phyloP scores from a whole-genome alignment of 2,113 vertebrate species.

The human region DNA sequence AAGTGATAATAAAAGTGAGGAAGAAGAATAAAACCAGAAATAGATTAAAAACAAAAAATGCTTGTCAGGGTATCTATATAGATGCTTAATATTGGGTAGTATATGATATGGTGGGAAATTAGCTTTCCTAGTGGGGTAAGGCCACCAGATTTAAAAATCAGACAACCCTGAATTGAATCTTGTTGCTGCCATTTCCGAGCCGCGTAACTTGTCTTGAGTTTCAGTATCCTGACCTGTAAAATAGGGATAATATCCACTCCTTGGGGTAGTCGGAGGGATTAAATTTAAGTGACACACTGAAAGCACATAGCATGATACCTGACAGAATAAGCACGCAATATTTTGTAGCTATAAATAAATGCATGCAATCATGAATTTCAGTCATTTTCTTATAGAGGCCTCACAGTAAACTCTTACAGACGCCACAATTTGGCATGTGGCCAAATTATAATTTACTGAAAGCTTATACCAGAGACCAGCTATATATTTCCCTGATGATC shows the following conservation, averaged over 20 bases:
- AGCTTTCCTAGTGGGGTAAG: neutral
- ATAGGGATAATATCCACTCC: neutral
- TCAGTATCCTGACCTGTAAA: neutral
- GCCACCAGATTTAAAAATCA: neutral
- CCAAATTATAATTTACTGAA: neutral
- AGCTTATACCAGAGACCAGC: neutral
- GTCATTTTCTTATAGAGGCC: neutral
- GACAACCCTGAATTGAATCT: neutral
- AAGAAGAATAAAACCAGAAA: neutral
- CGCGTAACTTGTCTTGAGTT: neutral
- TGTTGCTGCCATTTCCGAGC: neutral
- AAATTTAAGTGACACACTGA: neutral
- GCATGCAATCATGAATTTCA: neutral
- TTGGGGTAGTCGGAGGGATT: neutral
- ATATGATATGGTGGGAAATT: neutral
- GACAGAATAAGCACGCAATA: neutral
- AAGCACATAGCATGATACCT: neutral
- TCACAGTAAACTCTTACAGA: neutral
- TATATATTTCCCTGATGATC: neutral
- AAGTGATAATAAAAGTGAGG: neutral
- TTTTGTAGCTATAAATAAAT: neutral
- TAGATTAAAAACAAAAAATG: neutral
- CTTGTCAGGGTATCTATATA: neutral
- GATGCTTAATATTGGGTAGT: neutral
- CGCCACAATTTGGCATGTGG: too few species aligned